Evolutionary conservation across 2,797 vertebrate genomes (phyloP).

Genomic region (Squalus acanthias): DNA sequence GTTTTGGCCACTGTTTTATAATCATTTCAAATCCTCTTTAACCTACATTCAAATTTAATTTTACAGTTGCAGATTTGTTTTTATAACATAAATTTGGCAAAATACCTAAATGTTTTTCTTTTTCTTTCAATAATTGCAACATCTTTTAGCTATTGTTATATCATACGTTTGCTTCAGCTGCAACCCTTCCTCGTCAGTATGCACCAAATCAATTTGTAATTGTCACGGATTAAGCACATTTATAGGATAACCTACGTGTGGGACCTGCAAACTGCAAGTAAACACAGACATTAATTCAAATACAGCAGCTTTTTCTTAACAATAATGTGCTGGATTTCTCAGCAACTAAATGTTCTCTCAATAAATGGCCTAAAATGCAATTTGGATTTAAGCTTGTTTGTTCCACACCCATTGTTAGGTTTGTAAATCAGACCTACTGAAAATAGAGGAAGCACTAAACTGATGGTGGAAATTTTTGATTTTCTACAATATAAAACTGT

Average conservation of each 20-base stretch:
- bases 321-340: background rate
- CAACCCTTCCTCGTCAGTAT: background rate
- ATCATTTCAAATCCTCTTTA: background rate
- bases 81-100: background rate
- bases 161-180: background rate
- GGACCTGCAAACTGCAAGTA: background rate
- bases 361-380: background rate
- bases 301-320: background rate
- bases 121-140: background rate
- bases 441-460: background rate
- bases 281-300: constrained; percentile 1
- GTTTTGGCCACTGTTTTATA: background rate
- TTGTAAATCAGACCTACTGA: background rate
- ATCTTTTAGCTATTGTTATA: background rate
- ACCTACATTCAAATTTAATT: background rate
- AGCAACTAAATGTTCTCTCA: background rate
- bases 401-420: background rate
- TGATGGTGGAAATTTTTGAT: background rate
- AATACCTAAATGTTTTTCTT: background rate
- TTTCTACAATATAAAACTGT: background rate
- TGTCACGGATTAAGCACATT: constrained; percentile 16
- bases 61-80: background rate
- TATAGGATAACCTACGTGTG: background rate
- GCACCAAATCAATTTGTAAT: constrained; percentile 8
- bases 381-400: background rate